phyloP scores from a whole-genome alignment of 2,797 vertebrate genomes.

The Epinephelus malabaricus region DNA sequence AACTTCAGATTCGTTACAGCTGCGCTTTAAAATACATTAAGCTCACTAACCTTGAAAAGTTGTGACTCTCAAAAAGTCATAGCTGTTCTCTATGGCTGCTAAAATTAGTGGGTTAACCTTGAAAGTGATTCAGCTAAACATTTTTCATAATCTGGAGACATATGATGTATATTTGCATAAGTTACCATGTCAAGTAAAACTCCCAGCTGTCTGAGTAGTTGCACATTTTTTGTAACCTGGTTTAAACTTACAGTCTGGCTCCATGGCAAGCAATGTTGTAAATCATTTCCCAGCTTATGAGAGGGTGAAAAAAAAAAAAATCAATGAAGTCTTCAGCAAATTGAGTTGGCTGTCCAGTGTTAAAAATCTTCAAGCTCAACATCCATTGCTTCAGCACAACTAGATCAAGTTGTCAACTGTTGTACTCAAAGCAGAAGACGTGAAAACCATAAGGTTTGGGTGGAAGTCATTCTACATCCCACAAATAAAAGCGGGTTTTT shows the following conservation, averaged over 20 bases:
- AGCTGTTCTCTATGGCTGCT: not conserved
- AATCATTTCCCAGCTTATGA: conserved; percentile 77
- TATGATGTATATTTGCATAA: conserved; percentile 17
- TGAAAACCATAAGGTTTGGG: conserved; percentile 44
- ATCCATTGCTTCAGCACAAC: conserved; percentile 51
- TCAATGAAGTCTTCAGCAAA: conserved; percentile 73
- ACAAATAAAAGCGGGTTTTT: conserved; percentile 17
- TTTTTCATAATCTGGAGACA: not conserved
- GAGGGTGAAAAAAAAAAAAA: conserved; percentile 37
- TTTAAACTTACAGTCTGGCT: not conserved
- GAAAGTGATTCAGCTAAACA: conserved; percentile 19
- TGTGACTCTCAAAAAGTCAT: conserved; percentile 16
- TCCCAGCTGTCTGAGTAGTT: conserved; percentile 1
- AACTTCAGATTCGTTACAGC: conserved; percentile 79
- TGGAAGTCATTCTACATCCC: not conserved
- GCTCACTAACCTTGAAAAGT: conserved; percentile 26
- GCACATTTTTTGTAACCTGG: not conserved
- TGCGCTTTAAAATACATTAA: conserved; percentile 64
- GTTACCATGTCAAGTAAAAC: not conserved
- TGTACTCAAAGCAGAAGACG: conserved; percentile 41
- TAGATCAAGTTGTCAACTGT: conserved; percentile 61
- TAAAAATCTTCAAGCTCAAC: conserved; percentile 61
- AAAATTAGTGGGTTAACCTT: conserved; percentile 30
- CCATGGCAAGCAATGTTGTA: conserved; percentile 37
- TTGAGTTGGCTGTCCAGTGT: conserved; percentile 66